A percentile compares a stretch with the other conserved stretches of the same genome.
These are phyloP conservation scores for Timema cristinae DNA, from an alignment of 2,888 invertebrate genomes.

Conservation along the genomic window DNA sequence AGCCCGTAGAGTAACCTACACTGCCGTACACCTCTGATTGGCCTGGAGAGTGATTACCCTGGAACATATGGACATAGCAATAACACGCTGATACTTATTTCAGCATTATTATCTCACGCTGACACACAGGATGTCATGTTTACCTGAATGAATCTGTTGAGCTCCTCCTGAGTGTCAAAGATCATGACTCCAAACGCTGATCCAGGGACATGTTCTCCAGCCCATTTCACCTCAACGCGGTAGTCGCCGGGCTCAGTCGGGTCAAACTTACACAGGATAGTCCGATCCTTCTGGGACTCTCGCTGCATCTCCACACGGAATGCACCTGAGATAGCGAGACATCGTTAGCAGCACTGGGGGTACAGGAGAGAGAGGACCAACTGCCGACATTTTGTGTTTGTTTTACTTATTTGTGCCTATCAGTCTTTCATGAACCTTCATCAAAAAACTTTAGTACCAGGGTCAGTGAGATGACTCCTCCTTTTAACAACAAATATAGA, in stretches of 20 bases:
- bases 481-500: no score
- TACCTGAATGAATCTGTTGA: slow-evolving; percentile 57
- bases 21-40: slow-evolving; percentile 43
- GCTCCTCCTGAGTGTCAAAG: slow-evolving; percentile 97
- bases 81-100: not conserved
- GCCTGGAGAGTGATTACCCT: slow-evolving; percentile 42
- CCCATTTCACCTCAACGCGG: slow-evolving; percentile 96
- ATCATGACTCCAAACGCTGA: slow-evolving; percentile 99
- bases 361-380: no score
- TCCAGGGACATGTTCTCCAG: slow-evolving; percentile 95
- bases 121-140: no score
- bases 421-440: not conserved
- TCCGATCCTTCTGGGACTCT: slow-evolving; percentile 96
- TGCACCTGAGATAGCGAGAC: slow-evolving; percentile 58
- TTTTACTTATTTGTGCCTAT: no score
- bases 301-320: slow-evolving; percentile 99
- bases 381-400: no score
- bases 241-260: slow-evolving; percentile 99
- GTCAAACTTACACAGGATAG: slow-evolving; percentile 95
- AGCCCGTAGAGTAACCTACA: slow-evolving; percentile 53
- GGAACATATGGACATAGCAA: slow-evolving; percentile 26
- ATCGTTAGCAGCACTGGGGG: no score
- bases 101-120: no score
- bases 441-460: no score
- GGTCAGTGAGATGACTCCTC: no score